phyloP scores from a whole-genome alignment of 2,797 vertebrate genomes.

The Cuniculus paca region DNA sequence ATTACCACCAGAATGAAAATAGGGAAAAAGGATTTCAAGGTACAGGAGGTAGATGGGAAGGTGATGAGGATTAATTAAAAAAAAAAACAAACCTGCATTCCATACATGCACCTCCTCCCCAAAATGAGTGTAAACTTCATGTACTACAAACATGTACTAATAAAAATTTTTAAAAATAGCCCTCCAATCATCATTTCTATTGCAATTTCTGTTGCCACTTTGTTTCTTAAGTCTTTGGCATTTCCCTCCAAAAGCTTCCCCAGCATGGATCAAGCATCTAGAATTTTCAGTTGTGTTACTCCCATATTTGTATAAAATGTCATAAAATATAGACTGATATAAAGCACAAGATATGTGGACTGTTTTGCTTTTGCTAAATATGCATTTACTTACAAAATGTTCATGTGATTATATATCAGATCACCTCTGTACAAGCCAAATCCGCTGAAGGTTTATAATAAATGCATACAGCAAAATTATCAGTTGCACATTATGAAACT shows the following conservation, averaged over 20 bases:
- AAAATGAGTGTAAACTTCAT: neutral
- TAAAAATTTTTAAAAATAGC: neutral
- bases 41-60: neutral
- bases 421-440: neutral
- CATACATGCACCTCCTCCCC: neutral
- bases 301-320: neutral
- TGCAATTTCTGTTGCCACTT: conserved; percentile 1
- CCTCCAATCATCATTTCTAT: neutral
- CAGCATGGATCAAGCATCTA: neutral
- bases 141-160: neutral
- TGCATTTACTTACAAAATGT: neutral
- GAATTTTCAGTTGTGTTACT: neutral
- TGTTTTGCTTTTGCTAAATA: neutral
- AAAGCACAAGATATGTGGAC: neutral
- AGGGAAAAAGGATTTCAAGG: neutral
- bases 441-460: neutral
- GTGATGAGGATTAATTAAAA: neutral
- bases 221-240: neutral
- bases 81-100: neutral
- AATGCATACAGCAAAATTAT: neutral
- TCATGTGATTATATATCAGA: neutral
- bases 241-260: neutral
- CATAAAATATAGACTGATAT: neutral
- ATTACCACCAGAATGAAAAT: neutral
- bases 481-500: neutral